Conservation (phyloP, 2,888 invertebrate species). For the Eudemis profundana region DNA sequence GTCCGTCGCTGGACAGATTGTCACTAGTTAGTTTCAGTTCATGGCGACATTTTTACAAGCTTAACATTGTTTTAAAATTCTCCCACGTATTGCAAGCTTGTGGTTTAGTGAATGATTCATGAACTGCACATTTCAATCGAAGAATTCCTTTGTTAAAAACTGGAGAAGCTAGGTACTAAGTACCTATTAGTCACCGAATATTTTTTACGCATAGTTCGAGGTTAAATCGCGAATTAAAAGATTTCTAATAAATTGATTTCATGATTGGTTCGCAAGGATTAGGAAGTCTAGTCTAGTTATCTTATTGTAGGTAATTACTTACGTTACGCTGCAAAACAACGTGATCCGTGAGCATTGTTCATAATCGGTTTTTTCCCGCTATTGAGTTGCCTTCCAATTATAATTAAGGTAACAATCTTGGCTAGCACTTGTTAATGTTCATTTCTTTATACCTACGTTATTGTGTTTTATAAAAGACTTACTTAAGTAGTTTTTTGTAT, state of each 20-base stretch:
- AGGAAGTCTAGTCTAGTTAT: not conserved
- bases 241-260: not conserved
- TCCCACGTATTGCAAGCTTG: not conserved
- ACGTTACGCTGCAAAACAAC: slow-evolving; percentile 8
- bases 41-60: too few species aligned
- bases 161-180: not conserved
- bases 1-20: too few species aligned
- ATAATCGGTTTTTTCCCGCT: slow-evolving; percentile 15
- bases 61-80: not conserved
- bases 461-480: too few species aligned
- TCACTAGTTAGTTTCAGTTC: too few species aligned
- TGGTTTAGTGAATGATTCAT: not conserved
- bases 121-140: not conserved
- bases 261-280: not conserved
- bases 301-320: not conserved
- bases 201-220: not conserved
- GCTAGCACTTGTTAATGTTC: not conserved
- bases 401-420: slow-evolving; percentile 21
- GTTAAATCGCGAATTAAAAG: not conserved
- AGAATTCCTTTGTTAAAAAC: not conserved
- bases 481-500: too few species aligned
- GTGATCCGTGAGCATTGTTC: slow-evolving; percentile 13
- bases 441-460: not conserved
- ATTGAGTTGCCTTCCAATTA: slow-evolving; percentile 27
- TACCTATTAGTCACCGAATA: not conserved